Conservation (phyloP, 2,888 invertebrate genomes). For the Thysanoteuthis rhombus region DNA sequence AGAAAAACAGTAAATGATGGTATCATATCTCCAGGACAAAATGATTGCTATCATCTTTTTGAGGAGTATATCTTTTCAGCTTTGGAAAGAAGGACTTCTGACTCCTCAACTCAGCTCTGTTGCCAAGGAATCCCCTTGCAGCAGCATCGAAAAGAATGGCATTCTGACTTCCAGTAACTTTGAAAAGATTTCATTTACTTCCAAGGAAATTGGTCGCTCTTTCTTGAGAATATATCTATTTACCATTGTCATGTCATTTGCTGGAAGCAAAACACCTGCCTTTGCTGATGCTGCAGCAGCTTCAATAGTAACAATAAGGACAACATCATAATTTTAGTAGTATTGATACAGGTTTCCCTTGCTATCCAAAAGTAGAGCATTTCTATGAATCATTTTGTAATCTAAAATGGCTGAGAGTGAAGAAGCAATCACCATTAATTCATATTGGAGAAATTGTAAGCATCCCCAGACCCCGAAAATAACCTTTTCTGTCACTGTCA, state of each 20-base stretch:
- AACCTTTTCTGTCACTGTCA: too few relatives aligned
- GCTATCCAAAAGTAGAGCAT: too few relatives aligned
- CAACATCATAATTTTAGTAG: neutral
- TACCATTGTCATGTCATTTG: neutral
- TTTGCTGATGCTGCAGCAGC: neutral
- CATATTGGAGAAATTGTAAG: too few relatives aligned
- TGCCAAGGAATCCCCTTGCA: neutral
- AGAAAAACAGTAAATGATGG: neutral
- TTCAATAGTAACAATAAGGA: neutral
- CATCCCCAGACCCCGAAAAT: too few relatives aligned
- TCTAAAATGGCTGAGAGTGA: too few relatives aligned
- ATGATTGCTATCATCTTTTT: slow-evolving; percentile 12
- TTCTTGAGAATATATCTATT: neutral
- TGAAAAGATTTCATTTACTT: neutral
- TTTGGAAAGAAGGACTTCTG: neutral
- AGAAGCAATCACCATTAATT: too few relatives aligned
- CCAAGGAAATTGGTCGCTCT: neutral
- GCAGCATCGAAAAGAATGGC: neutral
- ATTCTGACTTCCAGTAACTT: neutral
- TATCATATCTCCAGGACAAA: neutral
- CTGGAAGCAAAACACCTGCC: too few relatives aligned
- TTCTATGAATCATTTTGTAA: too few relatives aligned
- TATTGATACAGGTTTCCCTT: too few relatives aligned
- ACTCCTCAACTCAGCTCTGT: neutral
- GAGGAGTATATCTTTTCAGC: neutral